Evolutionary conservation across 2,888 invertebrate genomes (phyloP), one percentile per base, ranked within the genome.

Genomic region (Microplitis deprimator): DNA sequence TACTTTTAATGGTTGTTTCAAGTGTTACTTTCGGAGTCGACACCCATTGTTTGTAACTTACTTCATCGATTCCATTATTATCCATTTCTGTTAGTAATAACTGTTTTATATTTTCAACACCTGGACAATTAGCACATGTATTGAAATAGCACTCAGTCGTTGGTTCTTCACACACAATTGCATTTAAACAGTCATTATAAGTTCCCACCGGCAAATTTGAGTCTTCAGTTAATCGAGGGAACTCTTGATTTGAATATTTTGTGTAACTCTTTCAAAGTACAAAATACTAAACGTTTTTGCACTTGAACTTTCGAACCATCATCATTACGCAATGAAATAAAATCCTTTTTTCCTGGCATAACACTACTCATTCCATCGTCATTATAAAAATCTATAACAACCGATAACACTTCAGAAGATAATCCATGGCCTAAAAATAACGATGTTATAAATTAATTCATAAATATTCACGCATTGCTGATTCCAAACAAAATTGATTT

Each of bases 21-120:
- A 76, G 76, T 13, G 75, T 73, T 62, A 50, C 59, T 72, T 73
- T 75, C 41, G 73, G 77, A 59, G 72, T 79, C 50, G 76, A 75
- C 3, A 79, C 73, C 76, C 79, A 77, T 75, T 77, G 79, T 67
- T 79, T 73, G 64, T 76, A 77, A 68, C n/a, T 6, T 3, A 79
- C 69, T 75, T 73, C 67, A 69, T 77, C 75, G 40, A 75, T 76
- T 77, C 67, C 77, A 70, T 76, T 65, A 64, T 75, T 65, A 67
- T 75, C 79, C 65, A 77, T 79, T 40, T 64, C 16, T 8, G 69
- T 77, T 69, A 76, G 69, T 61, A 69, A 20, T 61, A 40, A n/a
- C 40, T 77, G 10, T 70, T 72, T 38, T n/a, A 79, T 5, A 5
- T 60, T 71, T 10, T 77, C 75, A 17, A 72, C 39, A 38, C 79